These are phyloP conservation scores for Plumapathes pennacea DNA, from an alignment of 92 coral and sea anemone species.

Conservation along the genomic window DNA sequence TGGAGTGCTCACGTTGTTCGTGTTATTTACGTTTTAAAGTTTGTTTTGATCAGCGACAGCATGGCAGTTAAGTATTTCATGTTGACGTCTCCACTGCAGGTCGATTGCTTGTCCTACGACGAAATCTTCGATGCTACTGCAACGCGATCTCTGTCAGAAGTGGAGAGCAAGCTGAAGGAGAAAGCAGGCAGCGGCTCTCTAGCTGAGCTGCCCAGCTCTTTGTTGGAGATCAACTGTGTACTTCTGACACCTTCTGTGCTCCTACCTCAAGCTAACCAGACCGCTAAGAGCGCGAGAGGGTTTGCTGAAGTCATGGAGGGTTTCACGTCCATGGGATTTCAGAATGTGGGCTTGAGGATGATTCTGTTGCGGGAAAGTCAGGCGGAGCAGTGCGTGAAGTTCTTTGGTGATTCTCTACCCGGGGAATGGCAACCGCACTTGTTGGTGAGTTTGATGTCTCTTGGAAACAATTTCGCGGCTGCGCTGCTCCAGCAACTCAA, in stretches of 20 bases:
- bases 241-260: constrained; percentile 67
- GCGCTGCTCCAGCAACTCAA: no score
- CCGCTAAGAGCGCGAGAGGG: constrained; percentile 44
- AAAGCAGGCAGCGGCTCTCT: constrained; percentile 13
- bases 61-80: no score
- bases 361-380: constrained; percentile 68
- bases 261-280: constrained; percentile 26
- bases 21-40: no score
- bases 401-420: constrained; percentile 54
- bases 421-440: constrained; percentile 60
- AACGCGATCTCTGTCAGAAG: constrained; percentile 51
- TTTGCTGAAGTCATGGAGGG: constrained; percentile 87
- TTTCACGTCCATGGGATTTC: constrained; percentile 65
- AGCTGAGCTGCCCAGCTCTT: constrained; percentile 64
- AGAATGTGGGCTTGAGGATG: constrained; percentile 80
- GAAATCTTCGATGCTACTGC: constrained; percentile 59
- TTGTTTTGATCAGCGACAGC: no score
- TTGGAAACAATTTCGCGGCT: no score
- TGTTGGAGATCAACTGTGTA: constrained; percentile 88
- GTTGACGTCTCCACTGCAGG: no score
- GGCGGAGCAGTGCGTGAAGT: constrained; percentile 71
- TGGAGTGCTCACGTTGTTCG: no score
- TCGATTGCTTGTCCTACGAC: constrained; percentile 80
- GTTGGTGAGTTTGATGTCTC: no score
- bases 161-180: constrained; percentile 32